A percentile compares a stretch with the other conserved stretches of the same genome.
phyloP scores from a whole-genome alignment of 2,888 invertebrate genomes.

The Torymus texanus region DNA sequence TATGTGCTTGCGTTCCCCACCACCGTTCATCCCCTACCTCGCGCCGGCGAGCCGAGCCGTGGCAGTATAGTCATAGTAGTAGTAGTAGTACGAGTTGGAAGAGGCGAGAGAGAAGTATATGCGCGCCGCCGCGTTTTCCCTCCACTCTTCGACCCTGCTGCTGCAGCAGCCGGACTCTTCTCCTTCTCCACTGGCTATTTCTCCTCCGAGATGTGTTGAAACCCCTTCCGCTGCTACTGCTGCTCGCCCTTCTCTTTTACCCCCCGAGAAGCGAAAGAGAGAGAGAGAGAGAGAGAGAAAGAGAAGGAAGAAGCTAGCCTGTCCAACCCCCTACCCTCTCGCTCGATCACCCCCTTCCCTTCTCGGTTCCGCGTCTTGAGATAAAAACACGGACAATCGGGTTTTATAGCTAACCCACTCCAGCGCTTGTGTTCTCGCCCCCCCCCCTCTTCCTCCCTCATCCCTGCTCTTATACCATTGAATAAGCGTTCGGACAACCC shows the following conservation, averaged over 20 bases:
- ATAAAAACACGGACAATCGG: conserved; percentile 74
- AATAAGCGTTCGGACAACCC: too few relatives aligned
- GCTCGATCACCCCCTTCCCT: conserved; percentile 42
- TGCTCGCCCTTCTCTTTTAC: conserved; percentile 14
- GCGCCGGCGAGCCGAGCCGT: conserved; percentile 22
- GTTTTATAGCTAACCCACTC: conserved; percentile 72
- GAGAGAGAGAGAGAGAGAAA: too few relatives aligned
- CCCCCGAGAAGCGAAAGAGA: background rate
- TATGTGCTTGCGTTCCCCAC: too few relatives aligned
- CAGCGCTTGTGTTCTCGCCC: conserved; percentile 53
- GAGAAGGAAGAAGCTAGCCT: background rate
- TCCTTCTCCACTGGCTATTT: conserved; percentile 18
- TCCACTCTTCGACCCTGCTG: background rate
- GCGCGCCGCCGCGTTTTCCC: conserved; percentile 18
- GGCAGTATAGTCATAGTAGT: background rate
- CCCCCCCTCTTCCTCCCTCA: conserved; percentile 41
- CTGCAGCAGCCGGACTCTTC: conserved; percentile 15
- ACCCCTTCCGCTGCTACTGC: conserved; percentile 28
- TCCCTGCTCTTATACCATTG: conserved; percentile 16
- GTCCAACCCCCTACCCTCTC: conserved; percentile 34
- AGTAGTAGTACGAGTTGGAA: background rate
- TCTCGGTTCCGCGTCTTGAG: conserved; percentile 67
- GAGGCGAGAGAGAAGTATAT: conserved; percentile 12
- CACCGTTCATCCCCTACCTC: too few relatives aligned
- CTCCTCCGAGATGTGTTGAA: conserved; percentile 15